Base-by-base conservation (phyloP, 2,888 invertebrate genomes). In the Chromoteleia sp. region DNA sequence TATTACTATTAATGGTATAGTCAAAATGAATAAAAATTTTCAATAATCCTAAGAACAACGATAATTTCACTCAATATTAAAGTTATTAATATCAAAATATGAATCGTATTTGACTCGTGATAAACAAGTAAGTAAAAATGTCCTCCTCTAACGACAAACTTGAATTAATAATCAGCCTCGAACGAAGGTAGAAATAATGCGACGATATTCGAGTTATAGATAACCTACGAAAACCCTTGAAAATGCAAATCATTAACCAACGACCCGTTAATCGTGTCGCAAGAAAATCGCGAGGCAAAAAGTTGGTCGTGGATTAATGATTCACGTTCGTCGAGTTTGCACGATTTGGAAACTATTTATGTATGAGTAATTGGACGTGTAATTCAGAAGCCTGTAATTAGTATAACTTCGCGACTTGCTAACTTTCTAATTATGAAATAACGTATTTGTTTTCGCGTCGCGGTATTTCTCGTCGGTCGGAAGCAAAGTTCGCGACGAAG, bases 301-400 rank as follows among this genome's bases (percentile, higher is more conserved):
- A 79, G 30, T 67, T 65, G 45, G 7, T 8, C 43, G 43, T 39
- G 43, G 25, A 73, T 79, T 67, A 79, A 73, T 58, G 56, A 73
- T 61, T 52, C 30, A 14, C 59, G 52, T 45, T 63, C 58, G 68
- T 50, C 39, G 68, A 70, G 75, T 75, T 71, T 71, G 70, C 63
- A 30, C 71, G 63, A 75, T 71, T 71, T 71, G 17, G 21, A 54
- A 70, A 70, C 70, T 65, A 75, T 70, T 45, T 58, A 68, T 70
- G 56, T 75, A 75, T 63, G 70, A 80, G 70, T 75, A 70, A 80
- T 75, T 75, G 81, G 65, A 75, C 75, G 71, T 76, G 81, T 76
- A 71, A 76, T 81, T 71, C 61, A 58, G 67, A 58, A 59, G 65
- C 58, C 36, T 75, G 70, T 70, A 81, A 76, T 76, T 75, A 81